Evolutionary conservation across 2,113 vertebrate species (phyloP).

Genomic region (Notothenia coriiceps): DNA sequence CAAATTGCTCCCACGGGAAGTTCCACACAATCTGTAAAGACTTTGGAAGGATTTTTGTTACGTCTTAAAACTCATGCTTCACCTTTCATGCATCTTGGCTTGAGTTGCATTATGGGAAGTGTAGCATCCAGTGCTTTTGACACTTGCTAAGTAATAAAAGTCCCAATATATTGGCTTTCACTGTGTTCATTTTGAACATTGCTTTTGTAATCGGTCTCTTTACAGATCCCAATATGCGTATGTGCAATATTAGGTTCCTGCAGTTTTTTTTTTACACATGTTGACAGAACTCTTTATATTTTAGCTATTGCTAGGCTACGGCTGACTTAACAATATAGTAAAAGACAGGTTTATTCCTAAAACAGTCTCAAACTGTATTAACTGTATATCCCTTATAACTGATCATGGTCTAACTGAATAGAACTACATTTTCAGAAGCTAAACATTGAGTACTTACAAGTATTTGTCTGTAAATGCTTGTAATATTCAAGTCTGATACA

Average conservation of each 20-base stretch:
- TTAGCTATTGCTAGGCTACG: not conserved
- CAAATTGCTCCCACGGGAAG: slow-evolving; percentile 2
- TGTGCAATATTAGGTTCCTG: not conserved
- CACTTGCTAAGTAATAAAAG: not conserved
- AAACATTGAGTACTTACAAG: not conserved
- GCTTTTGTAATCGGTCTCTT: not conserved
- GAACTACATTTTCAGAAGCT: not conserved
- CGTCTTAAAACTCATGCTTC: not conserved
- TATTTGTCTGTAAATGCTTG: slow-evolving; percentile 7
- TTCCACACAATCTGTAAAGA: not conserved
- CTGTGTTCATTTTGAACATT: not conserved
- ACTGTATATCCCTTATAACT: not conserved
- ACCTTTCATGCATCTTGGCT: not conserved
- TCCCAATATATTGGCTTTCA: not conserved
- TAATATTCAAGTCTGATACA: slow-evolving; percentile 1
- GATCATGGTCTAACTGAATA: not conserved
- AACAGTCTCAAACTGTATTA: too few species aligned
- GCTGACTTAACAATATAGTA: not conserved
- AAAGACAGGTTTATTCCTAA: not conserved
- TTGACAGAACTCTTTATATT: not conserved
- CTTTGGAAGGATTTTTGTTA: not conserved
- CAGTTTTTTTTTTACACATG: not conserved
- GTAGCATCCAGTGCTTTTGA: not conserved
- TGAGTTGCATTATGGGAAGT: not conserved
- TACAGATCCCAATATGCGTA: not conserved